Conservation (phyloP, 2,888 invertebrate genomes). For the Dolichopus griseipennis region DNA sequence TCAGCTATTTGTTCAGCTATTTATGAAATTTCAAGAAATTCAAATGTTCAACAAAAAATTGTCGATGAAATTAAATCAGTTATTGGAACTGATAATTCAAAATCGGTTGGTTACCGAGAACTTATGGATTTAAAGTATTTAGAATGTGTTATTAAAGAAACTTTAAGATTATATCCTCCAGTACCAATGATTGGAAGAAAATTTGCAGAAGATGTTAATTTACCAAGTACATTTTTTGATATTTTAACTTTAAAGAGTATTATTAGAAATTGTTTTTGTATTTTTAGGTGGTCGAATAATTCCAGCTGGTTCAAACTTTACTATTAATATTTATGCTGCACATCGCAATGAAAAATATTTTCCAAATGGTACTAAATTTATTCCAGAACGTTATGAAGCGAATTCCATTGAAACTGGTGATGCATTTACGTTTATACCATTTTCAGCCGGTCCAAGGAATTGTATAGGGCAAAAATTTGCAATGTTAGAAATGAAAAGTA, state of each 20-base stretch:
- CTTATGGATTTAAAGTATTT: conserved; percentile 38
- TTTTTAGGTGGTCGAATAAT: conserved; percentile 28
- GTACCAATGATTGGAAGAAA: conserved; percentile 53
- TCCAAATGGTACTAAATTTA: conserved; percentile 31
- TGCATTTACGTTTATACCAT: conserved; percentile 34
- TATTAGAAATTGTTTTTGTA: conserved; percentile 22
- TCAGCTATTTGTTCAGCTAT: conserved; percentile 33
- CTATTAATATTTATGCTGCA: conserved; percentile 34
- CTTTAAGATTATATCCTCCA: conserved; percentile 55
- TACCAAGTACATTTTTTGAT: conserved; percentile 42
- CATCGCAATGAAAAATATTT: conserved; percentile 31
- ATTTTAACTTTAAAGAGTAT: conserved; percentile 33
- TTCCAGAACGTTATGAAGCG: conserved; percentile 41
- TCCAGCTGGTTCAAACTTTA: conserved; percentile 33
- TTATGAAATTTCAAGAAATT: conserved; percentile 30
- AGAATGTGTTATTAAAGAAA: conserved; percentile 59
- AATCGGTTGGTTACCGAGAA: conserved; percentile 24
- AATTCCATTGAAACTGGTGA: conserved; percentile 28
- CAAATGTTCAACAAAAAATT: conserved; percentile 31
- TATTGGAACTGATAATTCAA: conserved; percentile 26
- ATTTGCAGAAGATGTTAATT: conserved; percentile 46
- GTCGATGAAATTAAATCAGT: conserved; percentile 30
- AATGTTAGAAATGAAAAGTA: conserved; percentile 34
- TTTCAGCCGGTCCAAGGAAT: conserved; percentile 47
- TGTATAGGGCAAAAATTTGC: conserved; percentile 40